These are phyloP conservation scores for Galeruca laticollis DNA, from an alignment of 2,888 invertebrate species.

Conservation along the genomic window DNA sequence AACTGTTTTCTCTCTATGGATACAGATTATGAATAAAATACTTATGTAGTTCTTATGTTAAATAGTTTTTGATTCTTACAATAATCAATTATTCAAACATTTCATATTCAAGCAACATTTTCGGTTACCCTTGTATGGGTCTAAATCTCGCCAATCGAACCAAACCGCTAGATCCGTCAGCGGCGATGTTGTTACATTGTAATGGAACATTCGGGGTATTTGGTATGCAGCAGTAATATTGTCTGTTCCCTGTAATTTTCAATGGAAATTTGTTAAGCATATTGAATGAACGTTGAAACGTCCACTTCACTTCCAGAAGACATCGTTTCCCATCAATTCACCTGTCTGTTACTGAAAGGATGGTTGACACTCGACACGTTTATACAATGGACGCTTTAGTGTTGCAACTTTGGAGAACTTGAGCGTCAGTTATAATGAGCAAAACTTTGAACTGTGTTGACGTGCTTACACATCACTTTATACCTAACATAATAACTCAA, in stretches of 20 bases:
- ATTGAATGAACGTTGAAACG: conserved; percentile 21
- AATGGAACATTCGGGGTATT: background rate
- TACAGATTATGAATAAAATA: no score
- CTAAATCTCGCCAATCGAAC: background rate
- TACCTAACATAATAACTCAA: no score
- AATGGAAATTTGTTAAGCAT: conserved; percentile 23
- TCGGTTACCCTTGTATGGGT: background rate
- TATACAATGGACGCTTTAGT: conserved; percentile 4
- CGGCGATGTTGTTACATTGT: background rate
- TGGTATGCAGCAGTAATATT: background rate
- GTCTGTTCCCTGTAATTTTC: conserved; percentile 17
- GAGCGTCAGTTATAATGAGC: background rate
- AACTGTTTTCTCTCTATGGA: no score
- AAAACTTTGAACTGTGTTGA: background rate
- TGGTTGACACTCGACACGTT: background rate
- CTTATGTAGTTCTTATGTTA: no score
- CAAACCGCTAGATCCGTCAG: background rate
- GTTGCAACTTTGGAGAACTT: background rate
- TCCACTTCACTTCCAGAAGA: conserved; percentile 10
- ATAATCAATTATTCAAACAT: background rate
- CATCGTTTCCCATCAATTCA: conserved; percentile 4
- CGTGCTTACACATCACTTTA: background rate
- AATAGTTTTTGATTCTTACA: no score
- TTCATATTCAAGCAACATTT: background rate
- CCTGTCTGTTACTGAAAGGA: conserved; percentile 7